A percentile compares a stretch with the other conserved stretches of the same genome.
These are phyloP conservation scores for Altica lythri DNA, from an alignment of 2,888 invertebrate genomes.

Conservation along the genomic window DNA sequence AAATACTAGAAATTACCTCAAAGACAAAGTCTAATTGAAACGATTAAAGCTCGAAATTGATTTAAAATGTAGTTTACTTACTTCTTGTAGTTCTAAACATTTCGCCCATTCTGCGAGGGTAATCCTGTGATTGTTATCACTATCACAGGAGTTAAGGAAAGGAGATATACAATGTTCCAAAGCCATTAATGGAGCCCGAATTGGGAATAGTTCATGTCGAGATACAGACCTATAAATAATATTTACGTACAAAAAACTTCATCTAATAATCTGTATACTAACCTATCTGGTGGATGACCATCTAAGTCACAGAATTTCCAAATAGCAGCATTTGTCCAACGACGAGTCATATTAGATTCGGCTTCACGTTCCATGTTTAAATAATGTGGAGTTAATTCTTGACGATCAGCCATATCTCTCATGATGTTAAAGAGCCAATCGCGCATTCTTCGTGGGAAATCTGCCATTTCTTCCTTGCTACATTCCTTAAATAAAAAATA, in stretches of 20 bases:
- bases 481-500: constrained; percentile 65
- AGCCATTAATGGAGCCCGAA: constrained; percentile 91
- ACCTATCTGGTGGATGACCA: constrained; percentile 87
- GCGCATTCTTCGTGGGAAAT: constrained; percentile 96
- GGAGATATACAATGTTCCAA: constrained; percentile 98
- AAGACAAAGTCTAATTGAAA: too few relatives aligned
- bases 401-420: constrained; percentile 89
- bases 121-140: constrained; percentile 86
- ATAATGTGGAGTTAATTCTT: constrained; percentile 82
- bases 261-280: constrained; percentile 31
- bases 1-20: too few relatives aligned
- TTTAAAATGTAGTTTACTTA: too few relatives aligned
- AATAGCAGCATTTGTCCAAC: constrained; percentile 91
- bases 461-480: constrained; percentile 82
- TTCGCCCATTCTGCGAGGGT: constrained; percentile 92
- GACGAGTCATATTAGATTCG: constrained; percentile 80
- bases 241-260: constrained; percentile 54
- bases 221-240: constrained; percentile 71
- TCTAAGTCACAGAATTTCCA: constrained; percentile 99
- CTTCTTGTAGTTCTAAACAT: constrained; percentile 83
- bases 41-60: too few relatives aligned
- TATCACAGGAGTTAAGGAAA: constrained; percentile 91
- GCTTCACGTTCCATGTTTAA: constrained; percentile 87
- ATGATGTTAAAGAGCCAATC: constrained; percentile 99
- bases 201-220: constrained; percentile 94